Evolutionary conservation across 2,113 vertebrate species (phyloP).

Genomic region (Rhodinocichla rosea): DNA sequence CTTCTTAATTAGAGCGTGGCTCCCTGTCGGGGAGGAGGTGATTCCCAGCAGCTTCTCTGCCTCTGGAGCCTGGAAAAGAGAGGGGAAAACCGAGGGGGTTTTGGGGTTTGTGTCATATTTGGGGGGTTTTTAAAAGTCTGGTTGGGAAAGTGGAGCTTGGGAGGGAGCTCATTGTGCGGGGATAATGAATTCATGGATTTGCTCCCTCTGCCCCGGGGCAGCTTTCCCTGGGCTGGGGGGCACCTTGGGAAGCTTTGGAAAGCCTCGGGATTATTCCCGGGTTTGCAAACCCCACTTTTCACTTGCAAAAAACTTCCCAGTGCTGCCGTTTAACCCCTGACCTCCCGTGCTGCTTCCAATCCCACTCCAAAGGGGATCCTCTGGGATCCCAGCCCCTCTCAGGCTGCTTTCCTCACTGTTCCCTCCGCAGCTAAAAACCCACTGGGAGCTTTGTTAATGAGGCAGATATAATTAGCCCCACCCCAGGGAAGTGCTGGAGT

Average conservation of each 20-base stretch:
- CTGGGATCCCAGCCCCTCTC: background rate
- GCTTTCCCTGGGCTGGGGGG: background rate
- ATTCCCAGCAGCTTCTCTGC: background rate
- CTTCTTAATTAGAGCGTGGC: slow-evolving; percentile 51
- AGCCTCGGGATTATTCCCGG: background rate
- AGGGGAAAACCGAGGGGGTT: background rate
- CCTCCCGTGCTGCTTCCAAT: background rate
- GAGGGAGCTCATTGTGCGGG: background rate
- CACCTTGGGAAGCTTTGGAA: background rate
- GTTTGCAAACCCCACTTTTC: slow-evolving; percentile 39
- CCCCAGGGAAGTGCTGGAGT: background rate
- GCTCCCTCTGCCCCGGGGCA: slow-evolving; percentile 5
- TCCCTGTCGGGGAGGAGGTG: background rate
- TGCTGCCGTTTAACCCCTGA: slow-evolving; percentile 24
- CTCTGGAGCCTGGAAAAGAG: background rate
- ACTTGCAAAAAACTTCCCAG: background rate
- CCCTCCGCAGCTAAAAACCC: background rate
- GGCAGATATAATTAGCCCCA: background rate
- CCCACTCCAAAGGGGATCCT: background rate
- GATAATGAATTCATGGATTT: slow-evolving; percentile 58
- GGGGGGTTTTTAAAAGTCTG: background rate
- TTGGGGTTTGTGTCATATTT: background rate
- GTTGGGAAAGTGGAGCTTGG: background rate
- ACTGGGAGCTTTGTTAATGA: background rate
- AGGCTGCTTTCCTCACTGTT: background rate